phyloP scores from a whole-genome alignment of 2,113 vertebrate genomes.

The Penelope pileata region DNA sequence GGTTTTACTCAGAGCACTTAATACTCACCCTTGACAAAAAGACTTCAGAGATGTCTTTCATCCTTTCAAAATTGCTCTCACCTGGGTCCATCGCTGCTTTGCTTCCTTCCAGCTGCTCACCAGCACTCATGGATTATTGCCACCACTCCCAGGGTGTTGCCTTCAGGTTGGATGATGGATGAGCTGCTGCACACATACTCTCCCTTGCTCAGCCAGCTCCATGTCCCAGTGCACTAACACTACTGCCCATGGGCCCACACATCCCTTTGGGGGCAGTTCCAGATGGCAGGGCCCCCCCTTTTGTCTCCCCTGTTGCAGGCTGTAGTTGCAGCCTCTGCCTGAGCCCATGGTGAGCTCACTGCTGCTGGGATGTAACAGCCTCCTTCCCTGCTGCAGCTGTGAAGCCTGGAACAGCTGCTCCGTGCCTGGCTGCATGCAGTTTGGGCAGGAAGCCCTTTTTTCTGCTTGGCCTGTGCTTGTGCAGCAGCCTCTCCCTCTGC shows the following conservation, averaged over 20 bases:
- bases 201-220: neutral
- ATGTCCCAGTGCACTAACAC: fast-evolving
- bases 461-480: neutral
- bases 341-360: neutral
- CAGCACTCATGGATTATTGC: neutral
- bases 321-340: fast-evolving
- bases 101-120: neutral
- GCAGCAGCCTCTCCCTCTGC: neutral
- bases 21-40: neutral
- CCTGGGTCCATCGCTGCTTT: neutral
- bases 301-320: neutral
- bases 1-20: neutral
- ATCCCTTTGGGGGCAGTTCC: neutral
- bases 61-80: neutral
- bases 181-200: neutral
- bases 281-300: neutral
- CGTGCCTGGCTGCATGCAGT: neutral
- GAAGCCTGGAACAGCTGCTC: neutral
- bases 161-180: neutral
- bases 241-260: neutral
- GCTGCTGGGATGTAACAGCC: neutral
- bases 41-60: neutral
- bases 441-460: neutral
- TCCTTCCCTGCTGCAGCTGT: neutral
- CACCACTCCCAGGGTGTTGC: neutral